A percentile compares a stretch with the other conserved stretches of the same genome.
These are phyloP conservation scores for Ammodytes marinus DNA, from an alignment of 2,113 vertebrate species.

Conservation along the genomic window DNA sequence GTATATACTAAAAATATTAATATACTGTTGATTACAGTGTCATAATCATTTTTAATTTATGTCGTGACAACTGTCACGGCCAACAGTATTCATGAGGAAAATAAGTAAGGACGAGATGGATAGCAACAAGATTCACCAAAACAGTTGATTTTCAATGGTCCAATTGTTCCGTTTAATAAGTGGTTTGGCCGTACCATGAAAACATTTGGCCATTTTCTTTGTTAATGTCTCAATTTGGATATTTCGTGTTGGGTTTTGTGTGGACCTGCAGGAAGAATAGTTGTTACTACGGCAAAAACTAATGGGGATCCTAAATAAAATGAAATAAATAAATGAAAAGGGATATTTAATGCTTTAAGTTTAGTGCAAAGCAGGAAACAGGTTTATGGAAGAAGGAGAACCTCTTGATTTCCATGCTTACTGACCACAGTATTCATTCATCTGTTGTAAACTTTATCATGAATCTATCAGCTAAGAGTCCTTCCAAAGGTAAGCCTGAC, in stretches of 20 bases:
- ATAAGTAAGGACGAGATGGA: not conserved
- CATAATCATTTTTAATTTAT: too few species aligned
- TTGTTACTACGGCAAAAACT: too few species aligned
- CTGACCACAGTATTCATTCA: slow-evolving; percentile 3
- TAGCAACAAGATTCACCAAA: not conserved
- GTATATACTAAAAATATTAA: too few species aligned
- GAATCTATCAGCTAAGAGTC: slow-evolving; percentile 27
- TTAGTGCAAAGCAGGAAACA: slow-evolving; percentile 4
- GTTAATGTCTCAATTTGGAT: slow-evolving; percentile 6
- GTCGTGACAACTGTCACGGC: not conserved
- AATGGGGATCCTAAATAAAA: too few species aligned
- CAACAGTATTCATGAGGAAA: not conserved
- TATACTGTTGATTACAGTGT: too few species aligned
- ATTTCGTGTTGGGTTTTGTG: not conserved
- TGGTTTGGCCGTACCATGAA: slow-evolving; percentile 13
- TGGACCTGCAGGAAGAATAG: too few species aligned
- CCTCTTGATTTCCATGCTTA: slow-evolving; percentile 19
- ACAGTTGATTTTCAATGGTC: slow-evolving; percentile 24
- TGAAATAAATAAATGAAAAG: too few species aligned
- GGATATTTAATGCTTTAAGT: too few species aligned
- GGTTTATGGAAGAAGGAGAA: not conserved
- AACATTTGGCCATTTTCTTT: slow-evolving; percentile 33
- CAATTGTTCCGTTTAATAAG: slow-evolving; percentile 25
- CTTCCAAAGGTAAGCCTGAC: slow-evolving; percentile 33
- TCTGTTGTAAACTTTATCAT: not conserved